Conservation (phyloP, 1,140 invertebrate genomes). For the Dolichoris vasculosae region DNA sequence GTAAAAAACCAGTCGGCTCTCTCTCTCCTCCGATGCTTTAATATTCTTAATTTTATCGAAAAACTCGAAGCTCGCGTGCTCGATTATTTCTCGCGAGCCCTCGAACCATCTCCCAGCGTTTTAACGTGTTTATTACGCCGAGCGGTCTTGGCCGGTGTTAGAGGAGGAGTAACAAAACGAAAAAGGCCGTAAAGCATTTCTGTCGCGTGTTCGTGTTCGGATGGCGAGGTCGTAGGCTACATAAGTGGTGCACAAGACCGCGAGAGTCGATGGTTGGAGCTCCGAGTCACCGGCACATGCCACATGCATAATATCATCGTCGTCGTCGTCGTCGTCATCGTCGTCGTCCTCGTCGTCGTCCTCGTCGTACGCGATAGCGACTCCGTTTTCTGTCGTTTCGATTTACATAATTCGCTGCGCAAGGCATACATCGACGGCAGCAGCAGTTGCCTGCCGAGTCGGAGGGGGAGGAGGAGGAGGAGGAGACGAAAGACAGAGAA, state of each 20-base stretch:
- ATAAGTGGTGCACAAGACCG: not conserved
- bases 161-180: not conserved
- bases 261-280: not conserved
- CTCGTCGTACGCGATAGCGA: slow-evolving; percentile 61
- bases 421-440: not conserved
- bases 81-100: not conserved
- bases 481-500: not conserved
- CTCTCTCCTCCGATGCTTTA: too few relatives aligned
- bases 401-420: slow-evolving; percentile 66
- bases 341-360: slow-evolving; percentile 36
- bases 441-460: not conserved
- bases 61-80: too few relatives aligned
- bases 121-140: not conserved
- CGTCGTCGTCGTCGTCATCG: slow-evolving; percentile 40
- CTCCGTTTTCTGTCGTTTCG: slow-evolving; percentile 59
- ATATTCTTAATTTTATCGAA: not conserved
- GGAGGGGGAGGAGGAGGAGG: too few relatives aligned
- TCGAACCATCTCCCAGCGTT: not conserved
- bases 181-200: not conserved
- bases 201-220: not conserved
- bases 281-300: slow-evolving; percentile 46
- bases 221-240: not conserved
- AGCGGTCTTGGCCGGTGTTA: not conserved
- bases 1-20: not conserved
- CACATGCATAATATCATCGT: slow-evolving; percentile 57